phyloP scores from a whole-genome alignment of 2,797 vertebrate species.

The Epinephelus coioides region DNA sequence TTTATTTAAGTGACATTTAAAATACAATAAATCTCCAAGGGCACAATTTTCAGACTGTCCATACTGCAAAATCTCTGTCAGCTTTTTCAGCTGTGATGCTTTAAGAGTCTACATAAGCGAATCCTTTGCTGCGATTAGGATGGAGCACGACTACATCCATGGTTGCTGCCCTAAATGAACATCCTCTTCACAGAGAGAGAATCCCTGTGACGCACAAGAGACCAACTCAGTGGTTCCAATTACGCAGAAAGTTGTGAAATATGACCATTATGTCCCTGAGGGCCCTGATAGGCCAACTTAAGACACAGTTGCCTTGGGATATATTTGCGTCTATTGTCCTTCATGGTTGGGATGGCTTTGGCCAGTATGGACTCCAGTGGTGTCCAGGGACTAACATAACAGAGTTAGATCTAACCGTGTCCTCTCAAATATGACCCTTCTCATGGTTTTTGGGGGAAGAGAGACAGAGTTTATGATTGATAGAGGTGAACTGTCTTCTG shows the following conservation, averaged over 20 bases:
- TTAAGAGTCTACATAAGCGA: neutral
- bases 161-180: constrained; percentile 31
- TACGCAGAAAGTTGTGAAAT: constrained; percentile 83
- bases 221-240: constrained; percentile 80
- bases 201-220: constrained; percentile 78
- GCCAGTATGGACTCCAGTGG: constrained; percentile 50
- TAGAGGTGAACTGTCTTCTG: constrained; percentile 12
- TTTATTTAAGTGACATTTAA: neutral
- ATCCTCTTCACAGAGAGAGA: constrained; percentile 50
- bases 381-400: constrained; percentile 66
- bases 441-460: constrained; percentile 57
- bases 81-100: neutral
- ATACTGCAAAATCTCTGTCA: neutral
- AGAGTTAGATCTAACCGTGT: constrained; percentile 41
- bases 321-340: constrained; percentile 66
- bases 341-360: constrained; percentile 49
- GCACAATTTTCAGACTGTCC: neutral
- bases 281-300: constrained; percentile 44
- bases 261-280: constrained; percentile 71
- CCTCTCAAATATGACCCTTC: constrained; percentile 62
- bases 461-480: neutral
- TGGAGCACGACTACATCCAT: constrained; percentile 38
- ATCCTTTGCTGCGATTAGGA: constrained; percentile 28
- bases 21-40: neutral
- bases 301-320: constrained; percentile 55